Evolutionary conservation across 2,888 invertebrate species (phyloP).

Genomic region (Perdita meconis): DNA sequence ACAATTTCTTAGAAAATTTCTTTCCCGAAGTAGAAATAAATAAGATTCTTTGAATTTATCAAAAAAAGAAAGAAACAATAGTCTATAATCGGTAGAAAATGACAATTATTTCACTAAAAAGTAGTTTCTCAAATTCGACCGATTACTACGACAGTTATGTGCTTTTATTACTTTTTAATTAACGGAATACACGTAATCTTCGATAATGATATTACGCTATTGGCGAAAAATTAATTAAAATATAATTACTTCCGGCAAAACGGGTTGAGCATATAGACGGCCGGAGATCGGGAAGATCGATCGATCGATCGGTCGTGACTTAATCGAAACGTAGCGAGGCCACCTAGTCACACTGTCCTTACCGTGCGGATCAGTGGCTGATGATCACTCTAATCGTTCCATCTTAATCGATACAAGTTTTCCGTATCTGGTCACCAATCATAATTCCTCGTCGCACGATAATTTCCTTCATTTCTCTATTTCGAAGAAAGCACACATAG

Average conservation of each 20-base stretch:
- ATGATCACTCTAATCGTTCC: constrained; percentile 56
- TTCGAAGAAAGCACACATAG: background rate
- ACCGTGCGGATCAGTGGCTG: constrained; percentile 57
- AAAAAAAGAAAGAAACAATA: too few species aligned
- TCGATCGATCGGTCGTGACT: constrained; percentile 61
- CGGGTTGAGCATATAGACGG: constrained; percentile 20
- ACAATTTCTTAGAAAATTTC: too few species aligned
- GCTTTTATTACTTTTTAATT: constrained; percentile 36
- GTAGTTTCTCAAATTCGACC: background rate
- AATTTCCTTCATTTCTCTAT: constrained; percentile 1
- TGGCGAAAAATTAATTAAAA: constrained; percentile 64
- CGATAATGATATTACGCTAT: constrained; percentile 43
- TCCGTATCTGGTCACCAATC: constrained; percentile 31
- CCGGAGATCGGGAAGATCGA: constrained; percentile 38
- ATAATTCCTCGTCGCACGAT: constrained; percentile 31
- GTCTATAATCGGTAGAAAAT: background rate
- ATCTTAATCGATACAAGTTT: constrained; percentile 66
- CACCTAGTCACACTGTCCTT: constrained; percentile 49
- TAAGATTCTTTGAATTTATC: background rate
- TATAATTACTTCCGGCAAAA: constrained; percentile 54
- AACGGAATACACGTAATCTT: constrained; percentile 48
- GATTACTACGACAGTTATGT: background rate
- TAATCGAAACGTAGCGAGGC: constrained; percentile 61
- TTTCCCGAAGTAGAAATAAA: background rate
- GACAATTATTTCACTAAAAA: background rate